phyloP scores from a whole-genome alignment of 2,888 invertebrate genomes.

The Drosophila emarginata region DNA sequence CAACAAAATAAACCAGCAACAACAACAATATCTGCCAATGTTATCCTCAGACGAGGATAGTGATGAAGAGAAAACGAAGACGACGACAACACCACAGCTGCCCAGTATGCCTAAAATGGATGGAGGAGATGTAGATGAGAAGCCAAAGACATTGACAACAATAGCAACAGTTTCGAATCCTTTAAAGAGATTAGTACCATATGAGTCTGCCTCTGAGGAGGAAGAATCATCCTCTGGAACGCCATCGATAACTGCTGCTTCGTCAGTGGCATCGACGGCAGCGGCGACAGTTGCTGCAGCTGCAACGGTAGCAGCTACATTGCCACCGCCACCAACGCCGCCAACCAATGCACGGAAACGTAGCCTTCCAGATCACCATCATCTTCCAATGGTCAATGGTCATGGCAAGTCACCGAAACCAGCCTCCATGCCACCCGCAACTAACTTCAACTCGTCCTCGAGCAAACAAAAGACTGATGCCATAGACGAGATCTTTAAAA shows the following conservation, averaged over 20 bases:
- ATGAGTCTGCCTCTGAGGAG: constrained; percentile 85
- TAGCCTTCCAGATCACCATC: constrained; percentile 24
- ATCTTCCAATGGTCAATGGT: constrained; percentile 40
- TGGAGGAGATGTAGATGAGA: constrained; percentile 11
- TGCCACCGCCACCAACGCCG: constrained; percentile 17
- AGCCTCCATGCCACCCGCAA: constrained; percentile 44
- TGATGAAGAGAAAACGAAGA: constrained; percentile 40
- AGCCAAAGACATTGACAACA: constrained; percentile 49
- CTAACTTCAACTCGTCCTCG: constrained; percentile 56
- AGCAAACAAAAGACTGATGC: constrained; percentile 75
- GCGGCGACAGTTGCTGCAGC: neutral
- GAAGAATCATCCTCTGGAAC: constrained; percentile 40
- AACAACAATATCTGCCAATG: constrained; percentile 62
- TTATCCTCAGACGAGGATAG: constrained; percentile 65
- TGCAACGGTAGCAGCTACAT: neutral
- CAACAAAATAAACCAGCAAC: constrained; percentile 43
- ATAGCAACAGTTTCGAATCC: constrained; percentile 50
- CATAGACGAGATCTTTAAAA: constrained; percentile 78
- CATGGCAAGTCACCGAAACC: constrained; percentile 39
- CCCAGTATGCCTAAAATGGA: constrained; percentile 81
- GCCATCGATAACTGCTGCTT: neutral
- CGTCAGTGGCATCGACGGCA: neutral
- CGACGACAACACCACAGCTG: constrained; percentile 69
- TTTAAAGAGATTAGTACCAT: constrained; percentile 84
- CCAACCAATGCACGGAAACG: constrained; percentile 65